Evolutionary conservation across 2,888 invertebrate species (phyloP).

Genomic region (Sesamia inferens): DNA sequence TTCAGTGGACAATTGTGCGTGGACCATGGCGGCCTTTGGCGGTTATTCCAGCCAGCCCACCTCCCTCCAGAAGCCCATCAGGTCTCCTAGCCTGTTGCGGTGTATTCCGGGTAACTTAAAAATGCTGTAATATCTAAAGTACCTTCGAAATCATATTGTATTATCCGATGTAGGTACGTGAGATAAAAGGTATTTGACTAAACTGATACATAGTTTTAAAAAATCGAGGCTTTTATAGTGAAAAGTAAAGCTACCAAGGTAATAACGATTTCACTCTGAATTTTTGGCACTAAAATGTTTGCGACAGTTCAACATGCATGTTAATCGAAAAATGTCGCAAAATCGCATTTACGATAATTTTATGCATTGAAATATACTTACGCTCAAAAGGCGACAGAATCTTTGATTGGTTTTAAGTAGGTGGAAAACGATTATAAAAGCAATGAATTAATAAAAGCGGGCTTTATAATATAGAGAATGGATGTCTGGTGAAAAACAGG

Average conservation of each 20-base stretch:
- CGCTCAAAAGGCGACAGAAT: not conserved
- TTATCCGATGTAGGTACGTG: slow-evolving; percentile 5
- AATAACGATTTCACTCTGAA: slow-evolving; percentile 51
- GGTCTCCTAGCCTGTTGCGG: too few relatives aligned
- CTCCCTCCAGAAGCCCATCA: too few relatives aligned
- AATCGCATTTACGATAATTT: slow-evolving; percentile 13
- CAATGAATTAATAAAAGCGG: not conserved
- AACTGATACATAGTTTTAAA: slow-evolving; percentile 56
- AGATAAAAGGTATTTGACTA: slow-evolving; percentile 27
- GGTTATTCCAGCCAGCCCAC: too few relatives aligned
- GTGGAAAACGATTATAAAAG: not conserved
- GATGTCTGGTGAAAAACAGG: not conserved
- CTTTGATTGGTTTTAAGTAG: not conserved
- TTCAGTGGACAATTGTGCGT: too few relatives aligned
- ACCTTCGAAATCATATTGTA: slow-evolving; percentile 44
- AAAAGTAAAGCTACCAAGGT: slow-evolving; percentile 51
- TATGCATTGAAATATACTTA: not conserved
- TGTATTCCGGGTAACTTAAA: not conserved
- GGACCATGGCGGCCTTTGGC: too few relatives aligned
- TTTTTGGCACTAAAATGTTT: slow-evolving; percentile 46
- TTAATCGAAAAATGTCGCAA: slow-evolving; percentile 39
- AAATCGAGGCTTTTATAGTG: slow-evolving; percentile 48
- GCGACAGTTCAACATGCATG: slow-evolving; percentile 47
- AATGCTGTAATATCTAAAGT: too few relatives aligned
- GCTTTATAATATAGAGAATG: not conserved